Base-by-base conservation (phyloP, 2,113 vertebrate species). In the Miniopterus natalensis region DNA sequence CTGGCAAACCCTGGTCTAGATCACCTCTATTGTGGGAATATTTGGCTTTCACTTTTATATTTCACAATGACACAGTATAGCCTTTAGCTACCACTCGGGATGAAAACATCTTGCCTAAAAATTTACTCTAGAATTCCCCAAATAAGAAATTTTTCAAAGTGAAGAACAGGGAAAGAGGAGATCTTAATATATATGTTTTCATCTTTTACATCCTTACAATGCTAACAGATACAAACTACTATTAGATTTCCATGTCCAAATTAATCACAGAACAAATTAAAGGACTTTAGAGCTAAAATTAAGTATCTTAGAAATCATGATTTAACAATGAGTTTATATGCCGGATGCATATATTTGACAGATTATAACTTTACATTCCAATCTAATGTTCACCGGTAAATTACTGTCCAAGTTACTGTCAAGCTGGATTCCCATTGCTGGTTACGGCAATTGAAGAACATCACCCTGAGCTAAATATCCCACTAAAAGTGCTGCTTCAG, bases 101-200 rank as follows among this genome's bases (percentile, higher is more conserved):
- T 77, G 49, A 94, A 96, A 96, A 53, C 15, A 68, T 40, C 40
- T 77, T 80, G 53, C 36, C 49, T 86, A 47, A 94, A 92, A 86
- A 57, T 79, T 90, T 74, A 83, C 36, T 79, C 63, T 84, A 92
- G 45, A 94, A 80, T 85, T 63, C 42, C 17, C 47, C 66, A 90
- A 57, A 65, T 47, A 84, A 81, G 61, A 31, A 27, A 73, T 68
- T 79, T 84, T 90, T 45, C 29, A 70, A 66, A 90, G 88, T 84
- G 17, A 80, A 51, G 6, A 36, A 23, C 66, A 3, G 27, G 70
- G 23, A 68, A 68, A 61, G 42, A 36, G 11, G 6, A 9, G 9
- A 92, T 42, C 27, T 40, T 63, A 29, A 49, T 11, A 88, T 31
- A 66, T 51, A 71, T 57, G n/a, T 61, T 7, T 66, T 94, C 55